Conservation (phyloP, 1,140 invertebrate species). For the Platyscapa corneri region DNA sequence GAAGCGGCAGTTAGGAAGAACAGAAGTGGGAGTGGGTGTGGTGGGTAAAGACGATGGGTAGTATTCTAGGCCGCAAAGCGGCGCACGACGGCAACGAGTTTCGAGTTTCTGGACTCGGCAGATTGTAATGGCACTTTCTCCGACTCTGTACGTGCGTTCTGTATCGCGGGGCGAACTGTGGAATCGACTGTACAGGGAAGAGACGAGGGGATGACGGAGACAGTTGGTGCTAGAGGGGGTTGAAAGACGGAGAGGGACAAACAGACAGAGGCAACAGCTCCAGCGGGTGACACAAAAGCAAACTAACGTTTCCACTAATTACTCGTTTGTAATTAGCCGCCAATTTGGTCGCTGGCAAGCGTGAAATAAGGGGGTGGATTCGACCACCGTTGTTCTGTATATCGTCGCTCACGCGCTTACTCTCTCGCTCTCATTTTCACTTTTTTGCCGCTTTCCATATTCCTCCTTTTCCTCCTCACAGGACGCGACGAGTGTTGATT, state of each 20-base stretch:
- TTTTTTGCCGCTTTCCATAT: background rate
- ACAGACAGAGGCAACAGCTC: background rate
- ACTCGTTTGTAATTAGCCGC: conserved; percentile 61
- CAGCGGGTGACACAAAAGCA: conserved; percentile 60
- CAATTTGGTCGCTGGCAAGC: conserved; percentile 59
- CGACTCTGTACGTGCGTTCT: background rate
- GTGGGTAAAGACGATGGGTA: conserved; percentile 2
- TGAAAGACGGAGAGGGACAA: too few relatives aligned
- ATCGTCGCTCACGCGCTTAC: conserved; percentile 40
- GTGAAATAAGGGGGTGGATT: conserved; percentile 61
- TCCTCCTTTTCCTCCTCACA: background rate
- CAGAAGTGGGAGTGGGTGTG: background rate
- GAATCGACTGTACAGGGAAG: conserved; percentile 19
- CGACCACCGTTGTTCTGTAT: conserved; percentile 14
- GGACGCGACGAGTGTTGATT: conserved; percentile 56
- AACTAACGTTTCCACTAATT: conserved; percentile 63
- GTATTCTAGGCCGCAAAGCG: conserved; percentile 5
- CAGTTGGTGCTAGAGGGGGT: background rate
- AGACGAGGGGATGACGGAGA: background rate
- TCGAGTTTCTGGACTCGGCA: conserved; percentile 48
- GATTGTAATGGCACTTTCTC: conserved; percentile 41
- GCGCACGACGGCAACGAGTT: conserved; percentile 9
- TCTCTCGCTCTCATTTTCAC: background rate
- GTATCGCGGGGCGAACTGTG: background rate
- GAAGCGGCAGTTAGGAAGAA: conserved; percentile 12